Evolutionary conservation across 2,797 vertebrate species (phyloP), one percentile per base, ranked within the genome.

Genomic region (Trachops cirrhosus): DNA sequence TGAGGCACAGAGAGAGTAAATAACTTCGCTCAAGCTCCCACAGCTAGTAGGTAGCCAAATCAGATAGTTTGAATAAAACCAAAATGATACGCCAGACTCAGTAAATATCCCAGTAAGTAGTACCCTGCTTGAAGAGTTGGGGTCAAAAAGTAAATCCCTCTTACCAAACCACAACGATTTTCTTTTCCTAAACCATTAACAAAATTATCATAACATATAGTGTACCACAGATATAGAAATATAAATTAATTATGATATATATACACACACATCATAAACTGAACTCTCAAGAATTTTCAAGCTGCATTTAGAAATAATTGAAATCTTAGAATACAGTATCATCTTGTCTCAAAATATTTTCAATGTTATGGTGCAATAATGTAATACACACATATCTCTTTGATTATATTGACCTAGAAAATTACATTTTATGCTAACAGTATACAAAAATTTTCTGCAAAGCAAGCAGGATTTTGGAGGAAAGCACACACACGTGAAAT

Each of bases 301-400:
- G 48, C 15, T 82, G 26, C 26, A 87, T 19, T 54, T 89, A 62
- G 59, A 91, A 91, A 96, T 91, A 94, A 83, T 15, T 85, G 37
- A 91, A 95, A 92, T 74, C 62, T 59, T 93, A 67, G 34, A 89
- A 84, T 50, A 80, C 26, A 94, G 12, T n/a, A 24, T 80, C 59
- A 91, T 41, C 34, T 77, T 70, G 3, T 92, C 73, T 96, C n/a
- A 82, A 96, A 93, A 88, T 89, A 91, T 54, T 54, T 96, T 97
- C 39, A 74, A 34, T 54, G 21, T 44, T 64, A 91, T 87, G 24
- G 12, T 83, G 95, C 16, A 89, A 82, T 83, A 96, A 77, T 9
- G 3, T 86, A 92, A 94, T 54, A 87, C 83, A 89, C 46, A 85
- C 84, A 92, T 67, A 21, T 84, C 74, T 82, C 50, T 89, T 95